A percentile compares a stretch with the other conserved stretches of the same genome.
These are phyloP conservation scores for Micromussa lordhowensis DNA, from an alignment of 92 coral and sea anemone genomes.

Conservation along the genomic window DNA sequence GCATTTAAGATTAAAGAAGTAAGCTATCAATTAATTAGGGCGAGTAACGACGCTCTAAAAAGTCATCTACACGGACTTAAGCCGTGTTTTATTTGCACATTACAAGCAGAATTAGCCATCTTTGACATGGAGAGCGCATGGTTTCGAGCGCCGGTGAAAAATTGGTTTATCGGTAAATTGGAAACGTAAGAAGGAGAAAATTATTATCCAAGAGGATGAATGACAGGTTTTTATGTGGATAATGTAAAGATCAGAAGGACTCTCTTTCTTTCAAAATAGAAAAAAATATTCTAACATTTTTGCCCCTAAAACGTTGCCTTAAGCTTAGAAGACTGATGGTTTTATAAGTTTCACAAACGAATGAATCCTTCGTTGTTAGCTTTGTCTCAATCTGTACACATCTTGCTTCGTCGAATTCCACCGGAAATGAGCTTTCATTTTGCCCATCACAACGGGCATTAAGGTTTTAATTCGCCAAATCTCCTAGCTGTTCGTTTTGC, in stretches of 20 bases:
- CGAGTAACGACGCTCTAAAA: not conserved
- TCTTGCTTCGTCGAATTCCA: slow-evolving; percentile 20
- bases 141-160: not conserved
- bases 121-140: not conserved
- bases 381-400: slow-evolving; percentile 15
- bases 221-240: slow-evolving; percentile 37
- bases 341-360: not conserved
- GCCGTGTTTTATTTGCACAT: slow-evolving; percentile 9
- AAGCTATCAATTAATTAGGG: slow-evolving; percentile 37
- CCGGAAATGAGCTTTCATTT: slow-evolving; percentile 59
- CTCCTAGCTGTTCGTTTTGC: not conserved
- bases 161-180: slow-evolving; percentile 34
- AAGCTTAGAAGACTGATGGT: not conserved
- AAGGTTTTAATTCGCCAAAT: slow-evolving; percentile 15
- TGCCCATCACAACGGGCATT: slow-evolving; percentile 48
- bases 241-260: not conserved
- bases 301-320: too few species aligned
- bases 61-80: not conserved
- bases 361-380: slow-evolving; percentile 32
- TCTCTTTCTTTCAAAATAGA: slow-evolving; percentile 3
- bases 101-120: not conserved
- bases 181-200: slow-evolving; percentile 51
- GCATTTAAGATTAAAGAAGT: slow-evolving; percentile 34
- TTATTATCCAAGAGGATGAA: slow-evolving; percentile 33
- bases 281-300: not conserved